Evolutionary conservation across 2,113 vertebrate genomes (phyloP).

Genomic region (Isurus oxyrinchus): DNA sequence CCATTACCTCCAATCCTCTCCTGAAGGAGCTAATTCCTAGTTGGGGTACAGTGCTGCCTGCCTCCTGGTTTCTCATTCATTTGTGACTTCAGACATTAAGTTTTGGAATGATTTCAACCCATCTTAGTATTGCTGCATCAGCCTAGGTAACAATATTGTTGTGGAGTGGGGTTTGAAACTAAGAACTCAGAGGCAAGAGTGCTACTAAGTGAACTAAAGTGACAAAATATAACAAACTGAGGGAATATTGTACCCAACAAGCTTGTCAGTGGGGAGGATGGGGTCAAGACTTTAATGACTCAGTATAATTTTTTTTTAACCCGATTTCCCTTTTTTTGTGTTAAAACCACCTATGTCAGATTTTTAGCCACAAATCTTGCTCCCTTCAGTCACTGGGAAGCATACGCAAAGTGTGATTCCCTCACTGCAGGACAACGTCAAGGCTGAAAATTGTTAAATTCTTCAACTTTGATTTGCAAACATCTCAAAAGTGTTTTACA

Average conservation of each 20-base stretch:
- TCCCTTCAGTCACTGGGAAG: not conserved
- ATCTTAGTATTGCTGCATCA: not conserved
- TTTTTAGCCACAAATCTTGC: not conserved
- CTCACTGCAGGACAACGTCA: not conserved
- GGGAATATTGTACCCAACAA: not conserved
- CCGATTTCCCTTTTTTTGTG: not conserved
- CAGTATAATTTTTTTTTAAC: not conserved
- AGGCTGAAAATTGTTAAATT: not conserved
- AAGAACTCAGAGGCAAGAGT: not conserved
- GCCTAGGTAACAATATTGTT: not conserved
- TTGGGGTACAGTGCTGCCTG: not conserved
- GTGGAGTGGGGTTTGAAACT: not conserved
- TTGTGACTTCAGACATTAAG: not conserved
- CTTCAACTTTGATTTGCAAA: not conserved
- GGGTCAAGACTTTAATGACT: not conserved
- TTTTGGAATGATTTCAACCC: not conserved
- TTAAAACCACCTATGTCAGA: not conserved
- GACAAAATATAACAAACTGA: not conserved
- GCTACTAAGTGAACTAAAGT: not conserved
- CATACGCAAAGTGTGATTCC: not conserved
- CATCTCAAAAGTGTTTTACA: not conserved
- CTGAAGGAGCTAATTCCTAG: not conserved
- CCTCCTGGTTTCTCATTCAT: not conserved
- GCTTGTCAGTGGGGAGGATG: not conserved
- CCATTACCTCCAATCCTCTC: not conserved